phyloP scores from a whole-genome alignment of 2,113 vertebrate genomes.

The Urocitellus parryii region DNA sequence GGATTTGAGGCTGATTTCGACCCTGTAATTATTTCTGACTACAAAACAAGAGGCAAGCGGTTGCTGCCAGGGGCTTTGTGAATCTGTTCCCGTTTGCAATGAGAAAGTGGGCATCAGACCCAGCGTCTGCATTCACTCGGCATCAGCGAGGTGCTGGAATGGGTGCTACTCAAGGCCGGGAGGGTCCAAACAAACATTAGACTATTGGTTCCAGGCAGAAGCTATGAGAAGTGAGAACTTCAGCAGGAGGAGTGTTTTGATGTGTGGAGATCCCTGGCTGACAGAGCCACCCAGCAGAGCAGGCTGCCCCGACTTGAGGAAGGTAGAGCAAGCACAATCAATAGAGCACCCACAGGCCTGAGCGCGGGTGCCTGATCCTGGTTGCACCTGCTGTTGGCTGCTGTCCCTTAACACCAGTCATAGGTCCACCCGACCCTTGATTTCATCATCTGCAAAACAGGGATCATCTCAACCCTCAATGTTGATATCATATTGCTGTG shows the following conservation, averaged over 20 bases:
- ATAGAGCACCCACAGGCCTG: fast-evolving
- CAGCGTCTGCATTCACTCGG: conserved; percentile 13
- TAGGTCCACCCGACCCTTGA: fast-evolving
- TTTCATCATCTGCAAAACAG: background rate
- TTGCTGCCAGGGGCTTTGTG: conserved; percentile 62
- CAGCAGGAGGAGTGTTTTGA: background rate
- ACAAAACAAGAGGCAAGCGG: conserved; percentile 58
- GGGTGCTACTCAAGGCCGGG: background rate
- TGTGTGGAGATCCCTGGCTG: background rate
- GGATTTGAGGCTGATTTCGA: conserved; percentile 29
- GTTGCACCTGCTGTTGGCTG: background rate
- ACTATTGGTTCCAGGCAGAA: conserved; percentile 48
- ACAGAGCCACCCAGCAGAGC: background rate
- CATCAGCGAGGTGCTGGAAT: conserved; percentile 46
- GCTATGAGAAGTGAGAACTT: conserved; percentile 51
- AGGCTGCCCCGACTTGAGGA: fast-evolving
- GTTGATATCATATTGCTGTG: fast-evolving
- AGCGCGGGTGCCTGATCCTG: background rate
- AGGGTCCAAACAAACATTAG: background rate
- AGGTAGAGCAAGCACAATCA: fast-evolving
- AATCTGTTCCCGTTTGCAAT: conserved; percentile 62
- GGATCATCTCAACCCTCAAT: fast-evolving
- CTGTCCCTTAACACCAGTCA: no score
- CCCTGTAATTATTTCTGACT: conserved; percentile 73
- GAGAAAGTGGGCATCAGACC: background rate